These are phyloP conservation scores for Orthosia gothica DNA, from an alignment of 2,888 invertebrate genomes.

Conservation along the genomic window DNA sequence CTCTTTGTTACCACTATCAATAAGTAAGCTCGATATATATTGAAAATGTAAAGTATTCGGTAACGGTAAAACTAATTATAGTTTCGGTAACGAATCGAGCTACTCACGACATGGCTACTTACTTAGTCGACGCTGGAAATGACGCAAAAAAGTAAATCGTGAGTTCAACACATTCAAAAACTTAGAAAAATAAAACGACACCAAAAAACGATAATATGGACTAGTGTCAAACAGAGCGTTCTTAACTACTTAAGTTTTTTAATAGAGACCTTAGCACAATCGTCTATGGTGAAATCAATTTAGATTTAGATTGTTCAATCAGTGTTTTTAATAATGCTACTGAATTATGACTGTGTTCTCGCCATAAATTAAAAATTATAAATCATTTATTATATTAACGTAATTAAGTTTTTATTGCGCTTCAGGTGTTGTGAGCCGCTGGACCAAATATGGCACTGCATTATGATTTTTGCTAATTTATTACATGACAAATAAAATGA, in stretches of 20 bases:
- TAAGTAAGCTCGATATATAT: conserved; percentile 78
- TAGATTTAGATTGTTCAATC: conserved; percentile 59
- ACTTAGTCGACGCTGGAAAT: conserved; percentile 80
- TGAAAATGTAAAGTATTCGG: conserved; percentile 82
- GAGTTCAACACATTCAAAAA: conserved; percentile 83
- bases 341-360: conserved; percentile 55
- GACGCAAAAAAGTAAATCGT: conserved; percentile 86
- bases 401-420: conserved; percentile 56
- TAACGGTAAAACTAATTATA: conserved; percentile 90
- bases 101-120: conserved; percentile 85
- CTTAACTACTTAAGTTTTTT: conserved; percentile 53
- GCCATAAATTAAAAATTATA: conserved; percentile 61
- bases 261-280: conserved; percentile 42
- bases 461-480: conserved; percentile 61
- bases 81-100: conserved; percentile 85
- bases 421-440: conserved; percentile 37
- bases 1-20: conserved; percentile 75
- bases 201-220: conserved; percentile 75
- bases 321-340: conserved; percentile 59
- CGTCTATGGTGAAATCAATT: conserved; percentile 56
- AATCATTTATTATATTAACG: conserved; percentile 53
- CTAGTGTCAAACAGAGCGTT: conserved; percentile 70
- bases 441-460: conserved; percentile 58
- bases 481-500: conserved; percentile 44
- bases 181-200: conserved; percentile 75